Percentiles rank a stretch among this genome's conserved stretches.
These are phyloP conservation scores for Margaritifera margaritifera DNA, from an alignment of 2,888 invertebrate species.

Conservation along the genomic window DNA sequence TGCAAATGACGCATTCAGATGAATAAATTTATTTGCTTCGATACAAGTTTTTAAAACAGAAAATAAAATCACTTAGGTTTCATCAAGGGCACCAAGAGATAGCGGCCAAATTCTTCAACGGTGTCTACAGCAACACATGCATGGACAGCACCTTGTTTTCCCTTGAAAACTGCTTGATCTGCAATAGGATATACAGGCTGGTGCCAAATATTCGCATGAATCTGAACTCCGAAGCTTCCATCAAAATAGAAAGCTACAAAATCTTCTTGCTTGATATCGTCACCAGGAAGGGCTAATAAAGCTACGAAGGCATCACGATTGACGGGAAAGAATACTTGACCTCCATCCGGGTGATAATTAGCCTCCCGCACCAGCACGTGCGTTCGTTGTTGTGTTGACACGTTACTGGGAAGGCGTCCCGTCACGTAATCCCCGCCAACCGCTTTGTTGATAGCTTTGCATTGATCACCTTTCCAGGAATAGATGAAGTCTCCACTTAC, in stretches of 20 bases:
- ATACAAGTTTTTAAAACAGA: too few relatives aligned
- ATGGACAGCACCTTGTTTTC: constrained; percentile 47
- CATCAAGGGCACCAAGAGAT: constrained; percentile 41
- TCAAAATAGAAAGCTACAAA: constrained; percentile 52
- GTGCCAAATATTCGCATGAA: constrained; percentile 49
- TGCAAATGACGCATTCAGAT: too few relatives aligned
- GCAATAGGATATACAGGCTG: constrained; percentile 42
- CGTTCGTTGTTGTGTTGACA: constrained; percentile 31
- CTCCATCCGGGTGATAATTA: constrained; percentile 50
- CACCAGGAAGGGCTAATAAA: constrained; percentile 39
- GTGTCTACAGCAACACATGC: constrained; percentile 48
- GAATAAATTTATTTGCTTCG: too few relatives aligned
- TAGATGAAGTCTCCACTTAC: constrained; percentile 39
- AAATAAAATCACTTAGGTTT: constrained; percentile 4
- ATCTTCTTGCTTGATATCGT: constrained; percentile 39
- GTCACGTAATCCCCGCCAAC: constrained; percentile 35
- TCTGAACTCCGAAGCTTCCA: constrained; percentile 51
- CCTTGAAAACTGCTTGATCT: constrained; percentile 38
- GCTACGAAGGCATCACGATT: constrained; percentile 36
- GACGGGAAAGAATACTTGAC: constrained; percentile 49
- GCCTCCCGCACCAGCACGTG: constrained; percentile 45
- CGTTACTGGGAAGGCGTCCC: constrained; percentile 35
- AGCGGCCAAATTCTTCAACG: constrained; percentile 42
- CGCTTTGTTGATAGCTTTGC: constrained; percentile 41
- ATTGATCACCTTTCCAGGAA: constrained; percentile 40